Evolutionary conservation across 92 coral and sea anemone genomes (phyloP).

Genomic region (Palythoa grandiflora): DNA sequence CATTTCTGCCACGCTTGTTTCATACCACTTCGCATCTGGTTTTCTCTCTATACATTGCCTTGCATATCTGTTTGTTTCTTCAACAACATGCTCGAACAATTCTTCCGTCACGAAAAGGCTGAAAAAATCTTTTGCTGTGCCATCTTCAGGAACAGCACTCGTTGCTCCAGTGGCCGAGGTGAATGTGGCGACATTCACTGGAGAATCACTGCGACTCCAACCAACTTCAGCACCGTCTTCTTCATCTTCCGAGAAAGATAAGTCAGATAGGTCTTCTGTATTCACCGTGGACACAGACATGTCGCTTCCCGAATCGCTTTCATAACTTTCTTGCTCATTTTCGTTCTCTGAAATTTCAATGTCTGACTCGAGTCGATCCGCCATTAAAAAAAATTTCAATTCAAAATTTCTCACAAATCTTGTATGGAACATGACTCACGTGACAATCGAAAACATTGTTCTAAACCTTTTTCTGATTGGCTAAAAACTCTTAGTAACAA

Average conservation of each 20-base stretch:
- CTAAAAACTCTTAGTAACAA: slow-evolving; percentile 49
- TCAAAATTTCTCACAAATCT: slow-evolving; percentile 53
- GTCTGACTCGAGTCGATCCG: slow-evolving; percentile 55
- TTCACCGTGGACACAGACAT: slow-evolving; percentile 64
- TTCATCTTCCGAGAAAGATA: slow-evolving; percentile 54
- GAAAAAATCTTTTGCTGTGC: slow-evolving; percentile 51
- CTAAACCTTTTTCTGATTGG: slow-evolving; percentile 65
- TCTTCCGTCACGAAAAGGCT: slow-evolving; percentile 51
- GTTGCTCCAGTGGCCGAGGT: not conserved
- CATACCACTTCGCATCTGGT: slow-evolving; percentile 58
- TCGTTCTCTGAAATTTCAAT: slow-evolving; percentile 58
- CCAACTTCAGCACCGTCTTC: slow-evolving; percentile 15
- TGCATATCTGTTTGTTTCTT: slow-evolving; percentile 62
- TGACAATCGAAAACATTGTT: slow-evolving; percentile 53
- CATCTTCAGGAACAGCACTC: slow-evolving; percentile 45
- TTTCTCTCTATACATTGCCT: slow-evolving; percentile 48
- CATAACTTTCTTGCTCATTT: slow-evolving; percentile 56
- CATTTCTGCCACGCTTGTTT: slow-evolving; percentile 42
- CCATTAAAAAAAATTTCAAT: slow-evolving; percentile 54
- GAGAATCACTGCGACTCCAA: not conserved
- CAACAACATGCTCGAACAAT: slow-evolving; percentile 39
- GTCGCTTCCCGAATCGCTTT: slow-evolving; percentile 58
- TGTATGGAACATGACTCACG: slow-evolving; percentile 55
- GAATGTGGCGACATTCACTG: not conserved
- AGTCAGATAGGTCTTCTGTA: slow-evolving; percentile 55